Percentiles rank a stretch among this genome's conserved stretches.
phyloP scores from a whole-genome alignment of 2,797 vertebrate genomes.

The Pristis pectinata region DNA sequence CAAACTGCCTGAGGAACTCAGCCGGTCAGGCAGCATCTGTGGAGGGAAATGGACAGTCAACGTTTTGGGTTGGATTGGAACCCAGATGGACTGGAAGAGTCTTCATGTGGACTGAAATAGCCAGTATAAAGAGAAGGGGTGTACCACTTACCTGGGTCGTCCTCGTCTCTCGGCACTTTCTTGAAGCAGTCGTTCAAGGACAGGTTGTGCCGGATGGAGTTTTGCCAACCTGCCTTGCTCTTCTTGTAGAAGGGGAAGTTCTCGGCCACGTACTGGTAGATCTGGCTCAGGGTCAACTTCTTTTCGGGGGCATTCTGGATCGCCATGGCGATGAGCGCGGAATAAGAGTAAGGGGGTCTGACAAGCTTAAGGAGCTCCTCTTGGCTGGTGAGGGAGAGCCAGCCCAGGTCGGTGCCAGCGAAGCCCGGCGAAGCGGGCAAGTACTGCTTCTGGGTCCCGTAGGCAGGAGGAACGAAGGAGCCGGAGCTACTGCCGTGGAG shows the following conservation, averaged over 20 bases:
- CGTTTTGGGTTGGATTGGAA: too few relatives aligned
- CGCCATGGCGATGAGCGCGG: slow-evolving; percentile 95
- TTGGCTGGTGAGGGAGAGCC: slow-evolving; percentile 85
- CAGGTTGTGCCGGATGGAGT: slow-evolving; percentile 89
- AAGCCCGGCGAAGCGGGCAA: slow-evolving; percentile 61
- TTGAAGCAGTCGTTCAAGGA: slow-evolving; percentile 92
- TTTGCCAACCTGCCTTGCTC: slow-evolving; percentile 96
- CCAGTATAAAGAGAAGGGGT: too few relatives aligned
- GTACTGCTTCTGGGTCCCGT: slow-evolving; percentile 70
- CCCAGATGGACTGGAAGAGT: too few relatives aligned
- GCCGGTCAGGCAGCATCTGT: too few relatives aligned
- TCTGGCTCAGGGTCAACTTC: slow-evolving; percentile 89
- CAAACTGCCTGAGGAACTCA: too few relatives aligned
- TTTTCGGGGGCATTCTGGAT: slow-evolving; percentile 91
- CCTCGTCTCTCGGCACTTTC: slow-evolving; percentile 91
- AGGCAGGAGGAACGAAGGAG: slow-evolving; percentile 67
- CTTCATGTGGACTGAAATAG: too few relatives aligned
- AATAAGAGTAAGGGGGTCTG: slow-evolving; percentile 95
- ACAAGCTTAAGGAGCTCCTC: slow-evolving; percentile 92
- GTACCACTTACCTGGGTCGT: slow-evolving; percentile 82
- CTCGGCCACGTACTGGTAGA: slow-evolving; percentile 93
- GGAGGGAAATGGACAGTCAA: too few relatives aligned
- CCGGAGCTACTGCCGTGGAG: slow-evolving; percentile 66
- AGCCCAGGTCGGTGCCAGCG: slow-evolving; percentile 75
- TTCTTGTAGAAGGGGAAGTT: slow-evolving; percentile 96